Conservation (phyloP, 2,888 invertebrate species). For the Spodoptera picta region DNA sequence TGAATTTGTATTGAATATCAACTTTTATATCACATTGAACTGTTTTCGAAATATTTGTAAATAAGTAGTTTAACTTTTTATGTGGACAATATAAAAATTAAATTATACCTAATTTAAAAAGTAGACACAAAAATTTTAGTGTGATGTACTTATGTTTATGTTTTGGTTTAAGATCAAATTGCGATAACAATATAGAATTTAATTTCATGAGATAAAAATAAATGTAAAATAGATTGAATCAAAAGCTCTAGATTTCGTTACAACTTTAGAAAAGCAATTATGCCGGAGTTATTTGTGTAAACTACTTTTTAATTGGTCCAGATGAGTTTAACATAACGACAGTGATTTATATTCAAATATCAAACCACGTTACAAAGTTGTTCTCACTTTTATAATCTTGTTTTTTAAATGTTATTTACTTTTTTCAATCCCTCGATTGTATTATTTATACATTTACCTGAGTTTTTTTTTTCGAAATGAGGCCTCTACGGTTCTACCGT, state of each 20-base stretch:
- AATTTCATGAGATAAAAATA: not conserved
- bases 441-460: not conserved
- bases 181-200: too few relatives aligned
- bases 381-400: constrained; percentile 16
- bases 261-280: constrained; percentile 23
- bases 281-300: constrained; percentile 29
- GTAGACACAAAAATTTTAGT: too few relatives aligned
- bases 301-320: constrained; percentile 29
- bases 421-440: not conserved
- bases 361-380: constrained; percentile 18
- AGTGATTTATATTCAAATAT: constrained; percentile 37
- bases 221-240: constrained; percentile 10
- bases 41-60: too few relatives aligned
- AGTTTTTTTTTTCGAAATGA: not conserved
- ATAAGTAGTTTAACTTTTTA: too few relatives aligned
- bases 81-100: too few relatives aligned
- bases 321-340: constrained; percentile 32
- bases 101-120: too few relatives aligned
- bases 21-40: too few relatives aligned
- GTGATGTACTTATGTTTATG: too few relatives aligned
- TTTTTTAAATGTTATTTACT: constrained; percentile 20
- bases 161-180: too few relatives aligned
- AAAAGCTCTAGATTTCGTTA: constrained; percentile 11
- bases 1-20: too few relatives aligned
- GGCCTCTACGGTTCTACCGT: not conserved